Conservation (phyloP, 2,113 vertebrate genomes). For the Cichladusa arquata region DNA sequence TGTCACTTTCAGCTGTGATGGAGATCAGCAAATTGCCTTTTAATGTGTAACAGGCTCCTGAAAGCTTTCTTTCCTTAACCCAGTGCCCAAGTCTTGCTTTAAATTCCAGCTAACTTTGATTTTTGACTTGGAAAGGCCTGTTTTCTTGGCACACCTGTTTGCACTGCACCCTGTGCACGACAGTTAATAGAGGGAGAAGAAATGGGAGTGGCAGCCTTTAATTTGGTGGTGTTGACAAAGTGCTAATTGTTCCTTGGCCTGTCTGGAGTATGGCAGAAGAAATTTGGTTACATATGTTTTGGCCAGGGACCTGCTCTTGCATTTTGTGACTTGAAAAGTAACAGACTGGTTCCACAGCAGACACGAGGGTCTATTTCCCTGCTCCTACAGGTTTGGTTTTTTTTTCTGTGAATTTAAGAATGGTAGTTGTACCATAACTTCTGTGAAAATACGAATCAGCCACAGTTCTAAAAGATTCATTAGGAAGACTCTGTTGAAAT, state of each 20-base stretch:
- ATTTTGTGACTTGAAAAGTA: not conserved
- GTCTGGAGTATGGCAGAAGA: not conserved
- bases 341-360: not conserved
- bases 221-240: not conserved
- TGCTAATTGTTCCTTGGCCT: not conserved
- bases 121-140: not conserved
- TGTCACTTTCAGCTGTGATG: not conserved
- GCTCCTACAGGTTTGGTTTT: not conserved
- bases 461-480: not conserved
- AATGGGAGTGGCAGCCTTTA: not conserved
- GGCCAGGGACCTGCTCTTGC: not conserved
- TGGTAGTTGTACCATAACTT: not conserved
- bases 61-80: not conserved
- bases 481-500: not conserved
- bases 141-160: not conserved
- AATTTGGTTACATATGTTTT: not conserved
- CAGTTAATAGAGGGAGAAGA: not conserved
- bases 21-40: not conserved
- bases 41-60: not conserved
- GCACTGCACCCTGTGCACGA: not conserved
- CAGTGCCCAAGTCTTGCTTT: not conserved
- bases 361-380: rapidly evolving
- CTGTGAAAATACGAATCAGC: rapidly evolving
- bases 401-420: not conserved
- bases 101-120: not conserved